phyloP scores from a whole-genome alignment of 2,797 vertebrate genomes.

The Acanthurus leucopareius region DNA sequence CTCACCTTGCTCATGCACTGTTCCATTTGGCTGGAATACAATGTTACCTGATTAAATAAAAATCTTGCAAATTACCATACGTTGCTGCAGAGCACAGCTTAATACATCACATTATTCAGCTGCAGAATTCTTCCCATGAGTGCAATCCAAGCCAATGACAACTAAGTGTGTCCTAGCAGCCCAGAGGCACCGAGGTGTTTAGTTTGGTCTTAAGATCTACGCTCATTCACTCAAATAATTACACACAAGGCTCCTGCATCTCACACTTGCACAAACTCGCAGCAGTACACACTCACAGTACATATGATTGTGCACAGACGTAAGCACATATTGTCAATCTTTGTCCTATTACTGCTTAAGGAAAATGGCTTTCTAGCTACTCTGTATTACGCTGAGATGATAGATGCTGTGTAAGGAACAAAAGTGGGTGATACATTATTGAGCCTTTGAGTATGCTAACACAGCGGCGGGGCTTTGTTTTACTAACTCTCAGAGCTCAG shows the following conservation, averaged over 20 bases:
- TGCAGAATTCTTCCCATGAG: constrained; percentile 71
- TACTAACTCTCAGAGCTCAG: constrained; percentile 56
- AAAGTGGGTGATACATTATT: constrained; percentile 79
- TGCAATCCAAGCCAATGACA: constrained; percentile 77
- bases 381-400: constrained; percentile 69
- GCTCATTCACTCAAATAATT: constrained; percentile 67
- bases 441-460: constrained; percentile 70
- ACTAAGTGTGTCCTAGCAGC: constrained; percentile 70
- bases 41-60: constrained; percentile 77
- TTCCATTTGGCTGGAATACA: constrained; percentile 68
- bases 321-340: constrained; percentile 63
- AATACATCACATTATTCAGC: constrained; percentile 79
- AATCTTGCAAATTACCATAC: constrained; percentile 75
- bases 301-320: not conserved
- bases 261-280: constrained; percentile 24
- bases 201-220: constrained; percentile 67
- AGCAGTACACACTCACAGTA: constrained; percentile 8
- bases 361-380: constrained; percentile 68
- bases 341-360: constrained; percentile 69
- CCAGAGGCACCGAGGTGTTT: constrained; percentile 73
- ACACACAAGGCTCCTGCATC: constrained; percentile 46
- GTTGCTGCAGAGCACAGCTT: constrained; percentile 71
- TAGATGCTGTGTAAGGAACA: constrained; percentile 76
- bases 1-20: constrained; percentile 57
- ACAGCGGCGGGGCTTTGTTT: constrained; percentile 75